Evolutionary conservation across 1,140 invertebrate species (phyloP).

Genomic region (Trichonephila clavata): DNA sequence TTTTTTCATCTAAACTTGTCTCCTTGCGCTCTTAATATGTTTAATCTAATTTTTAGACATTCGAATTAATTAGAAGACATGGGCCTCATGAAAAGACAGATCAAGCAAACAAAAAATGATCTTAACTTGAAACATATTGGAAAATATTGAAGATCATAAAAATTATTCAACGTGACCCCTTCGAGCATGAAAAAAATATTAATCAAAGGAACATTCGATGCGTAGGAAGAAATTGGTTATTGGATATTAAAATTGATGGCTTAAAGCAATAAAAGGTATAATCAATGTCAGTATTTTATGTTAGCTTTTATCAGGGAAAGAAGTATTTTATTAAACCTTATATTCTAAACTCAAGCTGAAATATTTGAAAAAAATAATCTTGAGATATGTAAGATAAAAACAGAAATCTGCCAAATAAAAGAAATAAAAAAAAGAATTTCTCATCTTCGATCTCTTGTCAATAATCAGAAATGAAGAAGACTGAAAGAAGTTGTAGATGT

Average conservation of each 20-base stretch:
- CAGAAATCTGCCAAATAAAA: background rate
- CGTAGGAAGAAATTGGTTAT: conserved; percentile 42
- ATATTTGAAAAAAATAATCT: background rate
- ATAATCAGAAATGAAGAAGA: background rate
- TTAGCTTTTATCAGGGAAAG: background rate
- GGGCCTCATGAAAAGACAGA: background rate
- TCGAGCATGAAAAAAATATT: conserved; percentile 28
- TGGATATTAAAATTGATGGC: conserved; percentile 28
- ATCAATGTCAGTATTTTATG: conserved; percentile 3
- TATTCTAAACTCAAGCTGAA: background rate
- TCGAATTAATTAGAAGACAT: conserved; percentile 12
- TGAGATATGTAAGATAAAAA: background rate
- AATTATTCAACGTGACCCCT: conserved; percentile 6
- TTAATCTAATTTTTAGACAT: background rate
- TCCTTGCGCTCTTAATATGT: background rate
- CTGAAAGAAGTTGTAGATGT: no score
- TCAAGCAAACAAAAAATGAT: background rate
- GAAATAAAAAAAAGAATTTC: background rate
- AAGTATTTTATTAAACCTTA: conserved; percentile 12
- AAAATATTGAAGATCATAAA: conserved; percentile 19
- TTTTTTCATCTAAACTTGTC: background rate
- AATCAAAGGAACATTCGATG: conserved; percentile 22
- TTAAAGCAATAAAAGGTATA: conserved; percentile 27
- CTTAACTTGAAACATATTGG: background rate
- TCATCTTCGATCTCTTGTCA: background rate